Percentiles rank a stretch among this genome's conserved stretches.
Evolutionary conservation across 2,888 invertebrate species (phyloP).

Genomic region (Drosophila cracens): DNA sequence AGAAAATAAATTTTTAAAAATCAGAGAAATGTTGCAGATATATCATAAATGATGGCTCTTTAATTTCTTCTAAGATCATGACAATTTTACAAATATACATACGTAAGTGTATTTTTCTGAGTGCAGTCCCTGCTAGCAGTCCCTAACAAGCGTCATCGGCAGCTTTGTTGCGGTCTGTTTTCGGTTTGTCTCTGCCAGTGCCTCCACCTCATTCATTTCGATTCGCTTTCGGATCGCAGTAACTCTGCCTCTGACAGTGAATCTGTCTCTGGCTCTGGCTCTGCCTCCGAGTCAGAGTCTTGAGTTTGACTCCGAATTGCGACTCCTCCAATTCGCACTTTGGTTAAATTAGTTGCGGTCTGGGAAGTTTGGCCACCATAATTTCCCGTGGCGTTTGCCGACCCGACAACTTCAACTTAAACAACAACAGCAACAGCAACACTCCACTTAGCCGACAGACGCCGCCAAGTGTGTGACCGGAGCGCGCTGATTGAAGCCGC

Average conservation of each 20-base stretch:
- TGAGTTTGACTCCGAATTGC: conserved; percentile 70
- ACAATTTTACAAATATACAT: not conserved
- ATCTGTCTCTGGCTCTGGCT: conserved; percentile 31
- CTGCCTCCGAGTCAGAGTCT: conserved; percentile 58
- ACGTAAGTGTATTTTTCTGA: not conserved
- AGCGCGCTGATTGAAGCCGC: conserved; percentile 78
- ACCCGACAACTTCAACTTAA: conserved; percentile 68
- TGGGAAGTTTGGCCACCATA: conserved; percentile 81
- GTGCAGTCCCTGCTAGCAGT: conserved; percentile 22
- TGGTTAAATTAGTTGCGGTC: conserved; percentile 81
- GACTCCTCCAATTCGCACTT: conserved; percentile 82
- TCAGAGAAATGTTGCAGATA: not conserved
- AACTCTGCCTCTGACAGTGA: conserved; percentile 13
- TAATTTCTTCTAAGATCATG: not conserved
- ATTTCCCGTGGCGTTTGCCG: conserved; percentile 81
- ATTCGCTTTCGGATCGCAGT: conserved; percentile 18
- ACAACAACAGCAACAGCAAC: conserved; percentile 43
- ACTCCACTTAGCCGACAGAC: conserved; percentile 65
- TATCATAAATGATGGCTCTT: not conserved
- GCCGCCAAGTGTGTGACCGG: conserved; percentile 77
- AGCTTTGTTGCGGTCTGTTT: conserved; percentile 79
- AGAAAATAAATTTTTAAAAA: not conserved
- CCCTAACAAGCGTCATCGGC: conserved; percentile 71
- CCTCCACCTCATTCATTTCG: conserved; percentile 19
- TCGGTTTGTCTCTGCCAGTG: conserved; percentile 64